A percentile compares a stretch with the other conserved stretches of the same genome.
Conservation (phyloP, 2,113 vertebrate genomes). For the Oreotragus oreotragus region DNA sequence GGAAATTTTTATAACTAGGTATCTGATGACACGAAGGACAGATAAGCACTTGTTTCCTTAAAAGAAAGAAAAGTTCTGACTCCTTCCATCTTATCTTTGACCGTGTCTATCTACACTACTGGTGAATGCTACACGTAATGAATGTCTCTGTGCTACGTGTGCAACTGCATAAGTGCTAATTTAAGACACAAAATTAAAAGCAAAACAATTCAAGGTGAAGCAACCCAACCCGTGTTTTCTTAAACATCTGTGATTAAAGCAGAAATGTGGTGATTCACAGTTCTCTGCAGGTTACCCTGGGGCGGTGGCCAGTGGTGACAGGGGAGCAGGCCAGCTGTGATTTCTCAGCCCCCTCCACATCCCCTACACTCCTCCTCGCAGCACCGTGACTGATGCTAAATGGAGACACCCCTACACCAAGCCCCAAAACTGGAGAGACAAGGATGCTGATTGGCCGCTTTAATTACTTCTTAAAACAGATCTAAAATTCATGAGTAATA, state of each 20-base stretch:
- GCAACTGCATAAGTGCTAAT: background rate
- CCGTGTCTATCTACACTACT: too few relatives aligned
- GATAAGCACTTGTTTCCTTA: background rate
- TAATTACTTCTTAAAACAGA: background rate
- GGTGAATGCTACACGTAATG: fast-evolving
- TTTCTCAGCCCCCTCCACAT: background rate
- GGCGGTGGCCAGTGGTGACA: background rate
- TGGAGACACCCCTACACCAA: background rate
- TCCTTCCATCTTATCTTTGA: background rate
- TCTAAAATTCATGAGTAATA: background rate
- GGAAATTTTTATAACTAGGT: background rate
- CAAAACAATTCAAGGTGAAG: background rate
- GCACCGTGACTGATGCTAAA: background rate
- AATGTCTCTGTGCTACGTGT: background rate
- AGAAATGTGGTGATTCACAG: constrained; percentile 32
- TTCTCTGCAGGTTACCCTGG: background rate
- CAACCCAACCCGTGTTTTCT: background rate
- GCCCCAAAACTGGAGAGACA: constrained; percentile 30
- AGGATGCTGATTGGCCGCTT: background rate
- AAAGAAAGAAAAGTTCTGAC: background rate
- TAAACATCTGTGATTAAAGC: background rate
- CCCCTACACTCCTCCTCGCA: background rate
- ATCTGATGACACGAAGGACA: background rate
- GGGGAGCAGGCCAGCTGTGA: background rate
- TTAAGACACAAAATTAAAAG: background rate